Base-by-base conservation (phyloP, 1,140 invertebrate species). In the Caerostris extrusa region DNA sequence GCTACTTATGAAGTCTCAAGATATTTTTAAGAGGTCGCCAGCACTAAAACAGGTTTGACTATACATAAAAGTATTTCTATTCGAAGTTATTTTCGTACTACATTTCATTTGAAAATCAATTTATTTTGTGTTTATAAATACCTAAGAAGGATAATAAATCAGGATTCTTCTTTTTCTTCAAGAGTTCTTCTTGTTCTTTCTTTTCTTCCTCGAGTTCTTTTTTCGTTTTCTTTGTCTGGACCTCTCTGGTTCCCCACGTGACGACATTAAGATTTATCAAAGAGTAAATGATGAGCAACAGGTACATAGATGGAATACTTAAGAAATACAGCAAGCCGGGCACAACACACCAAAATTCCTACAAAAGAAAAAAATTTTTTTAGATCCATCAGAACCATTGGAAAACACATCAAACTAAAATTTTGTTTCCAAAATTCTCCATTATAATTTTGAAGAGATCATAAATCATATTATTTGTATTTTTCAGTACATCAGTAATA, bases 211-310 rank as follows among this genome's bases (percentile, higher is more conserved):
- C 95, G 34, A 95, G 17, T 82, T 94, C 87, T 90, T 94, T 94
- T 34, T 94, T 94, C 7, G 94, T 90, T 56, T 94, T 94, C 60
- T 94, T 94, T 7, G 93, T 97, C 94, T 98, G 97, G 2, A 99
- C 98, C 97, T 99, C 99, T 94, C 99, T 97, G 6, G 99, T 99
- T 95, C 99, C 99, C 99, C 99, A 99, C 0, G 99, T 98, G 95
- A 99, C 99, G 94, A 99, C 98, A 95, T 99, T 99, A 82, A 99
- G 96, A 96, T 99, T 99, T 96, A 99, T 99, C 94, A 99, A 97
- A 8, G 99, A 99, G 96, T 99, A 99, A 77, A 99, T 97, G 95
- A 99, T 99, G 95, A 99, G 97, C 14, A 99, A 97, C 94, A 99
- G 97, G 96, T 99, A 99, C 97, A 99, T 99, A 95, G 99, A 99